Conservation (phyloP, 2,113 vertebrate genomes). For the Tichodroma muraria region DNA sequence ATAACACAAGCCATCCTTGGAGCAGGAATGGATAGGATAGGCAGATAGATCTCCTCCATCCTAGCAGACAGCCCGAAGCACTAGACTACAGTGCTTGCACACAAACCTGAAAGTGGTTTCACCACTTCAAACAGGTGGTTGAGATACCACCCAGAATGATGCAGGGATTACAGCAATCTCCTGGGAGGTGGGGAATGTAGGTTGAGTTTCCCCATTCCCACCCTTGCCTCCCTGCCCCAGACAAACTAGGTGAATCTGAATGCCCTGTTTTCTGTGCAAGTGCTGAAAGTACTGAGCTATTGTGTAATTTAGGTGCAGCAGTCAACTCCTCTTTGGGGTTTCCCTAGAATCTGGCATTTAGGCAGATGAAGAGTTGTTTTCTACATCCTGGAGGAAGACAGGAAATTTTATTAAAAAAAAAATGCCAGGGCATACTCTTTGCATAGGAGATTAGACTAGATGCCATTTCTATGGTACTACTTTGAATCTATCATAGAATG, state of each 20-base stretch:
- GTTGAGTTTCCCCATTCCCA: background rate
- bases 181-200: constrained; percentile 19
- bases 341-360: background rate
- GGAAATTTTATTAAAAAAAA: background rate
- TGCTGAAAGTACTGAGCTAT: background rate
- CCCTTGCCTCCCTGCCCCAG: background rate
- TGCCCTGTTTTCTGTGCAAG: background rate
- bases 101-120: background rate
- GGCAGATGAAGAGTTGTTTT: background rate
- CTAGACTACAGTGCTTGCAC: background rate
- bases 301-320: background rate
- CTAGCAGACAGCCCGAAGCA: constrained; percentile 21
- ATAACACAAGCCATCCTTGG: background rate
- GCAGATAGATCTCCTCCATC: background rate
- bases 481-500: background rate
- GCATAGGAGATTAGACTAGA: background rate
- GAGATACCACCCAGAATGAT: constrained; percentile 24
- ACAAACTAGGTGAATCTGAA: background rate
- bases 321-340: background rate
- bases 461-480: background rate
- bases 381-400: background rate
- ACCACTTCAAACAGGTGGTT: constrained; percentile 18
- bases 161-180: background rate
- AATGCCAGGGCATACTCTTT: background rate
- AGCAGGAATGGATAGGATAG: background rate